Conservation (phyloP, 2,888 invertebrate species). For the Plebejus melissa region DNA sequence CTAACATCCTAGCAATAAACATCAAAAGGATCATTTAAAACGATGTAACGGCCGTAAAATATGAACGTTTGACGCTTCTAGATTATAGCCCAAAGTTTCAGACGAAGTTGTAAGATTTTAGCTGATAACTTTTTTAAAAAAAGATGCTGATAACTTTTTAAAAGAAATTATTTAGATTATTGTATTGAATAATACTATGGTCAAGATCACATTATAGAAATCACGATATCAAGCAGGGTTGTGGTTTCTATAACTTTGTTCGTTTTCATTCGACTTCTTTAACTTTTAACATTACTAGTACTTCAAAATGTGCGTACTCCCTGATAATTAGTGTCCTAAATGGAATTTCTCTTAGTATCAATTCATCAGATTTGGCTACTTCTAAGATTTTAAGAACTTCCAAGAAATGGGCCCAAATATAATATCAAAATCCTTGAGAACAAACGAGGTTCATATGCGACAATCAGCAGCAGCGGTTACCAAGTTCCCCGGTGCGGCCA, state of each 20-base stretch:
- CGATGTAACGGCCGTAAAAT: conserved; percentile 52
- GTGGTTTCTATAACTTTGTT: too few species aligned
- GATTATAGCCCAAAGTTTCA: not conserved
- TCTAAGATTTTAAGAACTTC: not conserved
- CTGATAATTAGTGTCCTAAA: too few species aligned
- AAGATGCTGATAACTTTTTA: not conserved
- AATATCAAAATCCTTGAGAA: conserved; percentile 27
- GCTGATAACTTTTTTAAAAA: not conserved
- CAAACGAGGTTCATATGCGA: conserved; percentile 33
- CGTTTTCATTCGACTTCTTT: too few species aligned
- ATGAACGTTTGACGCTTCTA: conserved; percentile 40
- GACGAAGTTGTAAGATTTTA: not conserved
- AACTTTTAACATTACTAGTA: too few species aligned
- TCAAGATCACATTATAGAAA: too few species aligned
- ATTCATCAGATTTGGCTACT: not conserved
- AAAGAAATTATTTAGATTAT: too few species aligned
- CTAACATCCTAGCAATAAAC: conserved; percentile 76
- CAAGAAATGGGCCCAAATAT: not conserved
- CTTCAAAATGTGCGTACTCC: not conserved
- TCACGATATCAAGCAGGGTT: too few species aligned
- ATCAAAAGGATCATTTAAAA: conserved; percentile 60
- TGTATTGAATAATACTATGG: too few species aligned
- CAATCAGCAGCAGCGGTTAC: conserved; percentile 52
- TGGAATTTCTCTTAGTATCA: too few species aligned
- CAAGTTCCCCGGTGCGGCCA: conserved; percentile 67